Conservation (phyloP, 2,797 vertebrate species). For the Streptopelia turtur region DNA sequence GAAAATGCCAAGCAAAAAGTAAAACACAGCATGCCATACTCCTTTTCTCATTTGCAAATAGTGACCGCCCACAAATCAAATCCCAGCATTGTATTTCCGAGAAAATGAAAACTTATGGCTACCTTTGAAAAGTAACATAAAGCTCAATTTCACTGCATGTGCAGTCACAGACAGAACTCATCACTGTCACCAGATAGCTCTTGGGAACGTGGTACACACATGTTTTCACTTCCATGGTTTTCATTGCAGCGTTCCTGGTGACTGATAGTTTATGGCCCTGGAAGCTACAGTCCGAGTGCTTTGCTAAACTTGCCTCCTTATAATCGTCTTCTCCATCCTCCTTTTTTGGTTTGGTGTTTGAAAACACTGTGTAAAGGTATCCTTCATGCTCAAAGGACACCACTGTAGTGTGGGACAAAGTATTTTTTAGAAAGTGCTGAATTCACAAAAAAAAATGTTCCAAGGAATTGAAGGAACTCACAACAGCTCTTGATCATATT, state of each 20-base stretch:
- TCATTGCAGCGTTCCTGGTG: neutral
- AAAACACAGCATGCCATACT: neutral
- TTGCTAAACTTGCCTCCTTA: neutral
- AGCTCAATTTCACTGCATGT: neutral
- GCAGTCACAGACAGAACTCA: neutral
- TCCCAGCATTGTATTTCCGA: neutral
- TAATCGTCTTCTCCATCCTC: neutral
- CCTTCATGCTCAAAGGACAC: neutral
- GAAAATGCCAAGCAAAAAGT: neutral
- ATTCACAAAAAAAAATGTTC: neutral
- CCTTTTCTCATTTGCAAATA: neutral
- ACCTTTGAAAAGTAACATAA: neutral
- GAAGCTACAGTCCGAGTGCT: neutral
- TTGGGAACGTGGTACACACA: fast-evolving
- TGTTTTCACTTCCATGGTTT: neutral
- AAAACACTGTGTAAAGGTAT: neutral
- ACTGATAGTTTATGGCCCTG: neutral
- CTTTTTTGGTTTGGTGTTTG: neutral
- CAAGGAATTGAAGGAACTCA: neutral
- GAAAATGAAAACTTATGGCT: neutral
- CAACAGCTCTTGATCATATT: neutral
- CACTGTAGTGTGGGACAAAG: neutral
- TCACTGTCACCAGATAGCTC: neutral
- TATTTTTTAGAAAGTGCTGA: neutral
- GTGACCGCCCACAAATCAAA: neutral